phyloP scores from a whole-genome alignment of 2,113 vertebrate species.

The Aegithalos caudatus region DNA sequence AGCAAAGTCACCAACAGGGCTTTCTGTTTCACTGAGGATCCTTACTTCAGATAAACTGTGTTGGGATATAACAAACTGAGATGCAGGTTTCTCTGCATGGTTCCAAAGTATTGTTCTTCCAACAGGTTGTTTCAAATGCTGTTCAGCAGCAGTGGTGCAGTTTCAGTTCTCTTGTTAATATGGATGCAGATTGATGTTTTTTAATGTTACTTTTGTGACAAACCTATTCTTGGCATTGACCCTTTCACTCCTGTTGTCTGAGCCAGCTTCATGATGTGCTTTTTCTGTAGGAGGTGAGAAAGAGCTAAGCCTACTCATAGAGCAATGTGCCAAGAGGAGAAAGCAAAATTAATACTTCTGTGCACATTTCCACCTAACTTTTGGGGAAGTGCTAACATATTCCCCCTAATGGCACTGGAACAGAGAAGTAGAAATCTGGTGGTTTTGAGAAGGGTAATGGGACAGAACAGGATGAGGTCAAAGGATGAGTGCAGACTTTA shows the following conservation, averaged over 20 bases:
- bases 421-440: not conserved
- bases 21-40: not conserved
- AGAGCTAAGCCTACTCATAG: not conserved
- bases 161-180: not conserved
- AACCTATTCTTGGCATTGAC: not conserved
- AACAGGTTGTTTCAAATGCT: not conserved
- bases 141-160: not conserved
- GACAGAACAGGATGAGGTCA: not conserved
- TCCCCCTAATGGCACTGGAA: not conserved
- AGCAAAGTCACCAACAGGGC: not conserved
- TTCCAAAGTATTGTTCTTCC: not conserved
- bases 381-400: not conserved
- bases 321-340: not conserved
- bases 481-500: not conserved
- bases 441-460: not conserved
- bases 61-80: not conserved
- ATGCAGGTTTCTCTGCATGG: not conserved
- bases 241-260: not conserved
- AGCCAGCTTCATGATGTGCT: not conserved
- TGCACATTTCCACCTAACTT: not conserved
- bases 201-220: not conserved
- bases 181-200: not conserved
- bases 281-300: slow-evolving; percentile 8
- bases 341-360: not conserved
- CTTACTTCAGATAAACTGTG: not conserved